Evolutionary conservation across 1,140 invertebrate genomes (phyloP).

Genomic region (Sarcophaga bullata): DNA sequence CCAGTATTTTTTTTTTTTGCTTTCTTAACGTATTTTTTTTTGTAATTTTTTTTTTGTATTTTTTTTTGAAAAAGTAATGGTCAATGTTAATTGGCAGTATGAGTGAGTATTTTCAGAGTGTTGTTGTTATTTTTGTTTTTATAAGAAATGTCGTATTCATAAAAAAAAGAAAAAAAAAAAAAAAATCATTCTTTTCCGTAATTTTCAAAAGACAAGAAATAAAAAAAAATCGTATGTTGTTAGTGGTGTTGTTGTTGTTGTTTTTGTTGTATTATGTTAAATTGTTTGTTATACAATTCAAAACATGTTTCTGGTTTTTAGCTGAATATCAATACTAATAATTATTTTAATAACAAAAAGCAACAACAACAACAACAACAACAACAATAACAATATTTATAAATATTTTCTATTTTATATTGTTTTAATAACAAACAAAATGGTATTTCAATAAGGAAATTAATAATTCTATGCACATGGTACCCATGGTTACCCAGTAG

Average conservation of each 20-base stretch:
- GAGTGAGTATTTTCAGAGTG: not conserved
- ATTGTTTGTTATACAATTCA: not conserved
- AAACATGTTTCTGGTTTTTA: constrained; percentile 7
- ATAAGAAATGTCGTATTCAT: too few relatives aligned
- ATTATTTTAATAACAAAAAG: not conserved
- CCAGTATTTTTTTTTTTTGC: too few relatives aligned
- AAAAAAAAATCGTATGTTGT: not conserved
- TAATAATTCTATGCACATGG: constrained; percentile 4
- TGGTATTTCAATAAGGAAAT: not conserved
- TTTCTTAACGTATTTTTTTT: too few relatives aligned
- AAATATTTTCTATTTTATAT: too few relatives aligned
- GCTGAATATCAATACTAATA: too few relatives aligned
- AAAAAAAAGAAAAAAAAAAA: too few relatives aligned
- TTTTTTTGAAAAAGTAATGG: not conserved
- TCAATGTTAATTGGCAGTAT: not conserved
- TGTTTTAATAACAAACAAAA: not conserved
- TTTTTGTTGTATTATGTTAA: not conserved
- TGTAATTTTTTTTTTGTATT: not conserved
- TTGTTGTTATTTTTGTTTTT: not conserved
- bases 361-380: not conserved
- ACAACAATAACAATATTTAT: not conserved
- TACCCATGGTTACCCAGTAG: not conserved
- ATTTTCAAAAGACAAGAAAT: not conserved
- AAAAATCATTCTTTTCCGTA: constrained; percentile 13
- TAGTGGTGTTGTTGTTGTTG: not conserved